phyloP scores from a whole-genome alignment of 2,113 vertebrate genomes.

The Proterorhinus semilunaris region DNA sequence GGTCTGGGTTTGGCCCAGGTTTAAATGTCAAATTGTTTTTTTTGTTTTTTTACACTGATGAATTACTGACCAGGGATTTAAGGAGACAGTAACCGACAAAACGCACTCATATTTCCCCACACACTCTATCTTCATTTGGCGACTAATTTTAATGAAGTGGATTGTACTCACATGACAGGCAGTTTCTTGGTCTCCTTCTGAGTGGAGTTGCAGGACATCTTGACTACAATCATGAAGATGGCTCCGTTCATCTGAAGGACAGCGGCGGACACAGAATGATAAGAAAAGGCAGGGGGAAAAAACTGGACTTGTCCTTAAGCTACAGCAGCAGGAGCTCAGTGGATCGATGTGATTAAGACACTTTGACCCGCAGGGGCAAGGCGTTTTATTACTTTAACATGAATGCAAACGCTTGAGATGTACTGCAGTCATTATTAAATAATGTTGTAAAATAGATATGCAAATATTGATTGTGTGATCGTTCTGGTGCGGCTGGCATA shows the following conservation, averaged over 20 bases:
- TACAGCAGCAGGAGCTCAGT: not conserved
- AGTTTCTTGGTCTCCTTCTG: constrained; percentile 97
- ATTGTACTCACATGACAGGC: constrained; percentile 87
- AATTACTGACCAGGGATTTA: not conserved
- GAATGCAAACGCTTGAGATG: not conserved
- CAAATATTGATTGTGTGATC: too few species aligned
- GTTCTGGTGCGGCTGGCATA: constrained; percentile 53
- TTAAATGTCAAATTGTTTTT: not conserved
- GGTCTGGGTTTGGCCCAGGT: not conserved
- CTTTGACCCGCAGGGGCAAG: not conserved
- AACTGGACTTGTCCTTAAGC: constrained; percentile 7
- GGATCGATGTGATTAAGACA: not conserved
- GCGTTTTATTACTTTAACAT: too few species aligned
- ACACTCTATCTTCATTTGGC: too few species aligned
- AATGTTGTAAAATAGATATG: too few species aligned
- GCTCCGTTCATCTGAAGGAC: constrained; percentile 86
- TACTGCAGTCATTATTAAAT: not conserved
- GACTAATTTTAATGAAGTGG: too few species aligned
- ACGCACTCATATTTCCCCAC: too few species aligned
- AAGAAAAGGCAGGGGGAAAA: constrained; percentile 5
- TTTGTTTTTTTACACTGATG: too few species aligned
- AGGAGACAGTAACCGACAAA: not conserved
- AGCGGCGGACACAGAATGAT: not conserved
- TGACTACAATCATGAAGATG: constrained; percentile 91
- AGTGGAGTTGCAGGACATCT: constrained; percentile 87